Base-by-base conservation (phyloP, 1,140 invertebrate species). In the Diprion similis region DNA sequence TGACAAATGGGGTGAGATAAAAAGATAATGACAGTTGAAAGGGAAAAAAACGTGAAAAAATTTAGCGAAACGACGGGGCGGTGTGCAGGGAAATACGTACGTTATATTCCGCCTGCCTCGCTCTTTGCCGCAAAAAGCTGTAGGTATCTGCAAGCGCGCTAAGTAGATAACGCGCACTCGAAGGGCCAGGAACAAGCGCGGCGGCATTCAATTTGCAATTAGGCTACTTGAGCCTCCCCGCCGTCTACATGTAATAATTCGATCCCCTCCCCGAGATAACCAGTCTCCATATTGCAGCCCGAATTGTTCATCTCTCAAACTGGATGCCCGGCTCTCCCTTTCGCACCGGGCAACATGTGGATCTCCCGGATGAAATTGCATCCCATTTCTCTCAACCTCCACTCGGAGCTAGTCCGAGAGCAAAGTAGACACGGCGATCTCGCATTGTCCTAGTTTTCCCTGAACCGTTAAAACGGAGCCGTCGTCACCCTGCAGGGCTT, bases 171-270 rank as follows among this genome's bases (percentile, higher is more conserved):
- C 51, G 51, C 51, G 51, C 51, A 9, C 51, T 59, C n/a, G 11
- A 17, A 59, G 51, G 51, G 51, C 51, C 51, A 59, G n/a, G 51
- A 59, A 59, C 51, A 59, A 59, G 51, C 9, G 51, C 51, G 51
- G 51, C 51, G 51, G 51, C 51, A 59, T 59, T 59, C 51, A 59
- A 59, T 59, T 59, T 59, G 51, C 51, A 59, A 59, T 59, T 59
- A 59, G 11, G 51, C 51, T 59, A 59, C 51, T 59, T 59, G n/a
- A 17, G 11, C 51, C 51, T 17, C n/a, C 51, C 51, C 51, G n/a
- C 9, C 51, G 11, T 59, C 11, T 59, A 17, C 51, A 59, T 37
- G n/a, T 59, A 59, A 37, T 59, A 59, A 59, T 59, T 59, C 51
- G 51, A 59, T 59, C n/a, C 51, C 51, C 51, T 59, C 9, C 6